phyloP scores from a whole-genome alignment of 1,140 invertebrate genomes.

The Delia radicum region DNA sequence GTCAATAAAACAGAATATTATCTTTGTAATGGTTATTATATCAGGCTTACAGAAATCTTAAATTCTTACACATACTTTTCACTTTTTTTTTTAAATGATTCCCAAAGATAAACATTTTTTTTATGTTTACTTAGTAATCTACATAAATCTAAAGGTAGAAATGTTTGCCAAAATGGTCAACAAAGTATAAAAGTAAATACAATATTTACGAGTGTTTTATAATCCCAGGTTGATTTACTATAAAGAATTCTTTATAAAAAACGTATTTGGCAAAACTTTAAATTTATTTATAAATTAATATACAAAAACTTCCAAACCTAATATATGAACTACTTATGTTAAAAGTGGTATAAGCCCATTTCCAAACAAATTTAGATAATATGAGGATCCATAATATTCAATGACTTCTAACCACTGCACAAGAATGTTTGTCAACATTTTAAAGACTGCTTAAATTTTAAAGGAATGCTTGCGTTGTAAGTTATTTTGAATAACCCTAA shows the following conservation, averaged over 20 bases:
- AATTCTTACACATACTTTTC: neutral
- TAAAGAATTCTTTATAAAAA: neutral
- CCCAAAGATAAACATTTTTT: neutral
- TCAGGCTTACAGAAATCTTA: neutral
- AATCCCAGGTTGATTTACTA: neutral
- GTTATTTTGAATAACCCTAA: too few species aligned
- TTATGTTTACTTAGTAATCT: neutral
- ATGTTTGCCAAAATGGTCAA: neutral
- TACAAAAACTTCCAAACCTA: neutral
- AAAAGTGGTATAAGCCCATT: too few species aligned
- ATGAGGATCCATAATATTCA: too few species aligned
- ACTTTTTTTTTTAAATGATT: neutral
- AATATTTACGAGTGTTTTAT: neutral
- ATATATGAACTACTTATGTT: too few species aligned
- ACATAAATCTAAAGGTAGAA: neutral
- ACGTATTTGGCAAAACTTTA: neutral
- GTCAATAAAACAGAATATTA: neutral
- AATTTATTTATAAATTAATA: neutral
- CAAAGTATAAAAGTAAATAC: neutral
- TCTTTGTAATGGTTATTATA: neutral
- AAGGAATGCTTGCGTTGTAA: too few species aligned
- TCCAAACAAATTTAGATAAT: too few species aligned
- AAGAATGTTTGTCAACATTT: too few species aligned
- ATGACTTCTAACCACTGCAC: too few species aligned
- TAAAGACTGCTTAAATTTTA: too few species aligned